A percentile compares a stretch with the other conserved stretches of the same genome.
phyloP scores from a whole-genome alignment of 2,113 vertebrate species.

The Procavia capensis region DNA sequence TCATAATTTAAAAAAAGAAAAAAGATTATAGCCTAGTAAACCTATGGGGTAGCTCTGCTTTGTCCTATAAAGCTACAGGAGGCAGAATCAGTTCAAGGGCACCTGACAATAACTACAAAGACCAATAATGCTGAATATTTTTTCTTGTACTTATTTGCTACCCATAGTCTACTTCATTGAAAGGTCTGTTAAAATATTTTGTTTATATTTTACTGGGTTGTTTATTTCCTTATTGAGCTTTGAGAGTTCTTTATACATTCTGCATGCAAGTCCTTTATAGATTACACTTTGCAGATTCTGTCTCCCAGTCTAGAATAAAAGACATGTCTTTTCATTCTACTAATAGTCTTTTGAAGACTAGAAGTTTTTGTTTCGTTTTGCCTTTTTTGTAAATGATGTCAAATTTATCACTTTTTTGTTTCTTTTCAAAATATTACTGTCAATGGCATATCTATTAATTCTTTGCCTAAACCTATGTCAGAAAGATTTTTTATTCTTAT shows the following conservation, averaged over 20 bases:
- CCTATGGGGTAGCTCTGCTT: no score
- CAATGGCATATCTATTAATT: neutral
- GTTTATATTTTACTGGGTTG: neutral
- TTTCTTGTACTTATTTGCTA: fast-evolving
- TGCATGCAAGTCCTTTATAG: neutral
- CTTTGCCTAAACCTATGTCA: neutral
- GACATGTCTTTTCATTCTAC: neutral
- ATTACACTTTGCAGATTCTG: neutral
- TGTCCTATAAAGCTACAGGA: no score
- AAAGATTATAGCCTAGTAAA: no score
- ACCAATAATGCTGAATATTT: fast-evolving
- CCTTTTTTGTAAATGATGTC: no score
- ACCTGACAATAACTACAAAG: no score
- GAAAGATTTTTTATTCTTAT: neutral
- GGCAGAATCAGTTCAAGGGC: no score
- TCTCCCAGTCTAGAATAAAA: neutral
- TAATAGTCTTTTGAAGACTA: neutral
- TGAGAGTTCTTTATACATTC: neutral
- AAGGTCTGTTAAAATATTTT: no score
- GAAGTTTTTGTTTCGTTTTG: neutral
- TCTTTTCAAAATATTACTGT: neutral
- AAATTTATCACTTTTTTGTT: neutral
- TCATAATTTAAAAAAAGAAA: no score
- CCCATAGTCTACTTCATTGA: fast-evolving
- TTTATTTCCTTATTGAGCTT: neutral